Evolutionary conservation across 2,888 invertebrate species (phyloP).

Genomic region (Nasonia oneida): DNA sequence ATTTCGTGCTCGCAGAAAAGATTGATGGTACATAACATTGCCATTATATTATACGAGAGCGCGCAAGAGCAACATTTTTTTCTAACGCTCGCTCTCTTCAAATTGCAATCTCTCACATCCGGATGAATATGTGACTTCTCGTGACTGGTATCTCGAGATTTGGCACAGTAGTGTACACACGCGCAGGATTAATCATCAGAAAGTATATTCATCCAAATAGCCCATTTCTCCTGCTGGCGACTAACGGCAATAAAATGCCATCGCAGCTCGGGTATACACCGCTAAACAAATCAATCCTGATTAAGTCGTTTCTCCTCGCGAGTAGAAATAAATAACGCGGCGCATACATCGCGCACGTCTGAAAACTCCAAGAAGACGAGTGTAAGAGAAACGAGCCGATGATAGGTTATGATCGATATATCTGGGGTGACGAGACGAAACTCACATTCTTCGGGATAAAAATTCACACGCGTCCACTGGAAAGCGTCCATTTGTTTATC

Average conservation of each 20-base stretch:
- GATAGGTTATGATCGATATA: constrained; percentile 59
- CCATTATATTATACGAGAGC: neutral
- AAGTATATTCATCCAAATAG: neutral
- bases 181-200: neutral
- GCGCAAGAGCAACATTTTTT: neutral
- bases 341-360: neutral
- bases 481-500: constrained; percentile 40
- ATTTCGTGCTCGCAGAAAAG: neutral
- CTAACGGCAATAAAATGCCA: constrained; percentile 24
- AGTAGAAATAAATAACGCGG: neutral
- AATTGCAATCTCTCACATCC: neutral
- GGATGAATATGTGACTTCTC: neutral
- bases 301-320: constrained; percentile 49
- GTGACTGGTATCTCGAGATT: neutral
- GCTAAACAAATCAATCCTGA: constrained; percentile 28
- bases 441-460: constrained; percentile 5
- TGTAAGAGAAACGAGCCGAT: constrained; percentile 20
- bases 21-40: neutral
- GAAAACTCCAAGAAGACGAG: constrained; percentile 16
- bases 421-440: constrained; percentile 45
- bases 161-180: neutral
- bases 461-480: constrained; percentile 36
- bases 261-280: neutral
- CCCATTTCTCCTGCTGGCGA: neutral
- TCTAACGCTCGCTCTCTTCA: neutral